Evolutionary conservation across 2,113 vertebrate genomes (phyloP).

Genomic region (Ahaetulla prasina): DNA sequence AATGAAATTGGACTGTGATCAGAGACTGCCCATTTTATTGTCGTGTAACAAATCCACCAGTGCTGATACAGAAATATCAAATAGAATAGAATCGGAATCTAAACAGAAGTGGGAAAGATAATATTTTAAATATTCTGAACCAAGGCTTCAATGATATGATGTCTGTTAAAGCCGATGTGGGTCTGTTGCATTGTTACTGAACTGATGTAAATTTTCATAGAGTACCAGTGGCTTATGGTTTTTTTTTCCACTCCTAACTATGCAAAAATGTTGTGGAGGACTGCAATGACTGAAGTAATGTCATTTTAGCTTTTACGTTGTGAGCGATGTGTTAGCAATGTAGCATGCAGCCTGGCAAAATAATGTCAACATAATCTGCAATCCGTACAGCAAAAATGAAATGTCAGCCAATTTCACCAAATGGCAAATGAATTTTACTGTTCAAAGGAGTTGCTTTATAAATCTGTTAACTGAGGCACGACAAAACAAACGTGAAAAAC

Average conservation of each 20-base stretch:
- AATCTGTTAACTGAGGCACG: slow-evolving; percentile 59
- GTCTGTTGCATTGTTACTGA: slow-evolving; percentile 36
- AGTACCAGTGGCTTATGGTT: background rate
- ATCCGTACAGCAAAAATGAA: slow-evolving; percentile 76
- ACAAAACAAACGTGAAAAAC: slow-evolving; percentile 46
- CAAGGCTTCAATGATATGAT: slow-evolving; percentile 42
- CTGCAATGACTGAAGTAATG: slow-evolving; percentile 58
- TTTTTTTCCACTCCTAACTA: slow-evolving; percentile 37
- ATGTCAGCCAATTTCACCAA: slow-evolving; percentile 79
- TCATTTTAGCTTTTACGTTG: slow-evolving; percentile 61
- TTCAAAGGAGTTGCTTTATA: slow-evolving; percentile 64
- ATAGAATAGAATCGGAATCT: slow-evolving; percentile 47
- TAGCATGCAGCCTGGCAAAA: slow-evolving; percentile 64
- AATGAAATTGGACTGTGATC: slow-evolving; percentile 34
- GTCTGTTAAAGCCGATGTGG: slow-evolving; percentile 48
- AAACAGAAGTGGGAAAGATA: slow-evolving; percentile 50
- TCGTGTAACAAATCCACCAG: slow-evolving; percentile 42
- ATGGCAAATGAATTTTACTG: slow-evolving; percentile 72
- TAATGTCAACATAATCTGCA: slow-evolving; percentile 76
- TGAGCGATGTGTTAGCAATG: slow-evolving; percentile 71
- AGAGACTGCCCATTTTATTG: slow-evolving; percentile 53
- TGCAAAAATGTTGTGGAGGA: slow-evolving; percentile 54
- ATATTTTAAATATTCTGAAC: slow-evolving; percentile 42
- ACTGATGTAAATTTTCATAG: slow-evolving; percentile 1
- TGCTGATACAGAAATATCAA: background rate